Evolutionary conservation across 2,888 invertebrate species (phyloP).

Genomic region (Ariolimax columbianus): DNA sequence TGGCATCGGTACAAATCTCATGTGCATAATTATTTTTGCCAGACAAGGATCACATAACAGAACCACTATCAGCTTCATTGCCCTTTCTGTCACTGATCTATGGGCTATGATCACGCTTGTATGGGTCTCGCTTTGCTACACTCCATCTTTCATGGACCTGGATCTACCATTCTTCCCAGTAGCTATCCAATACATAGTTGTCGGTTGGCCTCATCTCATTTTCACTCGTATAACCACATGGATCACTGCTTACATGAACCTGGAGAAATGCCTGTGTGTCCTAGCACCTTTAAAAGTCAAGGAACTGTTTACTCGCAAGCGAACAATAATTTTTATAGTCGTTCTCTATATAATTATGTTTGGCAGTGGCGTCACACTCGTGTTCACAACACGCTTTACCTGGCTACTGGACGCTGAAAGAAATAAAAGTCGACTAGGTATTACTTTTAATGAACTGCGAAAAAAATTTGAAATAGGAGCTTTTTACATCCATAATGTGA

Average conservation of each 20-base stretch:
- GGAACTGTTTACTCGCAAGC: neutral
- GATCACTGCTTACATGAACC: slow-evolving; percentile 22
- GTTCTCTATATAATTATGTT: neutral
- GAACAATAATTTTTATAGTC: neutral
- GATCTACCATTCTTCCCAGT: neutral
- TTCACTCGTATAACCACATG: slow-evolving; percentile 22
- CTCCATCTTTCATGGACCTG: neutral
- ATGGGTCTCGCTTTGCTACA: slow-evolving; percentile 4
- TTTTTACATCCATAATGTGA: slow-evolving; percentile 12
- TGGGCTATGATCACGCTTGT: neutral
- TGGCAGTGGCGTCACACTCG: slow-evolving; percentile 15
- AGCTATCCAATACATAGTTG: slow-evolving; percentile 8
- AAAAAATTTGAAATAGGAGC: neutral
- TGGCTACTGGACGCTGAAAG: neutral
- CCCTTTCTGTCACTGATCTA: slow-evolving; percentile 19
- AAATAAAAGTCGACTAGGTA: slow-evolving; percentile 17
- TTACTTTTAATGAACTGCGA: slow-evolving; percentile 9
- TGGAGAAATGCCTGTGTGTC: slow-evolving; percentile 28
- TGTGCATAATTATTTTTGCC: slow-evolving; percentile 4
- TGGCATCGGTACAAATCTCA: slow-evolving; percentile 14
- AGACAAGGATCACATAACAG: neutral
- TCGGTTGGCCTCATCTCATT: slow-evolving; percentile 4
- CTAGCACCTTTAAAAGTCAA: slow-evolving; percentile 24
- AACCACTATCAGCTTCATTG: neutral
- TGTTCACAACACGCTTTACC: slow-evolving; percentile 11